Conservation (phyloP, 2,888 invertebrate species). For the Maniola hyperantus region DNA sequence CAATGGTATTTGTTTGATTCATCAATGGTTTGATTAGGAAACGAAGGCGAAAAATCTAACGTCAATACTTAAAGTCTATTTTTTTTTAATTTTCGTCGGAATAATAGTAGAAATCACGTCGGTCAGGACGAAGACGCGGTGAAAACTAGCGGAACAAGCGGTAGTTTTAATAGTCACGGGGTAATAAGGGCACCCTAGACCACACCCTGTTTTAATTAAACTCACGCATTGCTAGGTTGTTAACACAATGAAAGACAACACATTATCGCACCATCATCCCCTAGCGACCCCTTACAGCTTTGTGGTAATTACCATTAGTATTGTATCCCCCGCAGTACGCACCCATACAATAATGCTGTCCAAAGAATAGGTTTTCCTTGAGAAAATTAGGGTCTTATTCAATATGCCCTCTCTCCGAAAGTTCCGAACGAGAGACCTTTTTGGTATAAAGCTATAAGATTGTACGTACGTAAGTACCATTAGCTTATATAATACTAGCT, state of each 20-base stretch:
- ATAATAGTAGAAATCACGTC: too few species aligned
- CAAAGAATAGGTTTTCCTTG: constrained; percentile 41
- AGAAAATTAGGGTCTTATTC: constrained; percentile 44
- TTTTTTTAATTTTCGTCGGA: too few species aligned
- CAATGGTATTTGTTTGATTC: too few species aligned
- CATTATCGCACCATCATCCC: constrained; percentile 38
- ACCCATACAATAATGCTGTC: constrained; percentile 10
- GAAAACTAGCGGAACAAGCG: too few species aligned
- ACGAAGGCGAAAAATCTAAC: too few species aligned
- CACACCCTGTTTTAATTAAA: constrained; percentile 30
- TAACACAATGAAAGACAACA: constrained; percentile 37
- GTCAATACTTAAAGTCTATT: too few species aligned
- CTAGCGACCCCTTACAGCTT: constrained; percentile 27
- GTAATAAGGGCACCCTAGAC: background rate
- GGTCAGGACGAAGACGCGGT: too few species aligned
- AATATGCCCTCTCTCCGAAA: constrained; percentile 33
- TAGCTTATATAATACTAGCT: too few species aligned
- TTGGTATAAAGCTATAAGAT: constrained; percentile 5
- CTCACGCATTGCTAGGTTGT: constrained; percentile 29
- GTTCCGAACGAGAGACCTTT: background rate
- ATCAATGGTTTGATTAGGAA: too few species aligned
- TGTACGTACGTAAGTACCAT: background rate
- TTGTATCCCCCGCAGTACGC: constrained; percentile 28
- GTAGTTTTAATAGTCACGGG: too few species aligned
- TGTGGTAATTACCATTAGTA: constrained; percentile 39